Base-by-base conservation (phyloP, 1,140 invertebrate genomes). In the Neodiprion fabricii region DNA sequence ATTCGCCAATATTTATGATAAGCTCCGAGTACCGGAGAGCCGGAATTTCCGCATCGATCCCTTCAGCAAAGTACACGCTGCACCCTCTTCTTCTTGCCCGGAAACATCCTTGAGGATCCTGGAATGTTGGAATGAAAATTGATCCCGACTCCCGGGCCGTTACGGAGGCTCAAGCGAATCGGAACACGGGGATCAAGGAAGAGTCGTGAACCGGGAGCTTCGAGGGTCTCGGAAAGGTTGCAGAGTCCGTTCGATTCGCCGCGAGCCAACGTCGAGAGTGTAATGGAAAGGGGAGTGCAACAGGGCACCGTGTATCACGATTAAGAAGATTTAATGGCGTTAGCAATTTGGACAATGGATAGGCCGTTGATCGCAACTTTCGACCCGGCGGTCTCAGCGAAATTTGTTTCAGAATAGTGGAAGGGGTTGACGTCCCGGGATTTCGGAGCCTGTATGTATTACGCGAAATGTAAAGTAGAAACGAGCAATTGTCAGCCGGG, bases 321-420 rank as follows among this genome's bases (percentile, higher is more conserved):
- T 61, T 61, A 61, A 61, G 53, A 61, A 61, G 53, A 61, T 61
- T 61, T 61, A 61, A 61, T 61, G 53, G 53, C 53, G 53, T 61
- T 61, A 5, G 53, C 53, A 61, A 61, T 61, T 61, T 61, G 53
- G 53, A 61, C 53, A 61, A 61, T 61, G 53, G 53, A 61, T 61
- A 5, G 28, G 28, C 28, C 28, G 53, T 61, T 61, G 53, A 14
- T 14, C 53, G 53, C n/a, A 9, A 61, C 11, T 7, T 61, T 61
- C 53, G 53, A 61, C 53, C 9, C 53, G 53, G 53, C 9, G 53
- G 53, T 61, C 28, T 40, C 28, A 1, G 28, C 28, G 2, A 40
- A 40, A 40, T 40, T 40, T 40, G 28, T 40, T 40, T 40, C 5
- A 40, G 28, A 5, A 40, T 40, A 40, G 2, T 40, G 28, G 28